Base-by-base conservation (phyloP, 2,888 invertebrate genomes). In the Quadroppia sp. region DNA sequence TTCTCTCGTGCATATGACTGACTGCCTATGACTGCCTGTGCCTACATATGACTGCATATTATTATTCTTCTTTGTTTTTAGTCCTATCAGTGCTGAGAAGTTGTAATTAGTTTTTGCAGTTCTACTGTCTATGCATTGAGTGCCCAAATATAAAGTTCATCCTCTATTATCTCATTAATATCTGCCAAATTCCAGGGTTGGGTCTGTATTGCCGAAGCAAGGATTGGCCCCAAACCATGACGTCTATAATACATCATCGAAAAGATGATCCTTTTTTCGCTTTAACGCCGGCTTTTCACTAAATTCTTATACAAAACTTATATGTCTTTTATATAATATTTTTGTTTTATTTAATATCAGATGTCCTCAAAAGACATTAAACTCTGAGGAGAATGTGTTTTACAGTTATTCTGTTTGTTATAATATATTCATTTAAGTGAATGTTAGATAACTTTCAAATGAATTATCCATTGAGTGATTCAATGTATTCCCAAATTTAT, bases 131-230 rank as follows among this genome's bases (percentile, higher is more conserved):
- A 15, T 56, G 25, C 56, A 56, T 56, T 56, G 9, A 23, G 7
- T 56, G 56, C 56, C 56, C 56, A 56, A 56, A 56, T 56, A 56
- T 56, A 56, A 61, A 28, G 61, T 32, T 61, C 32, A 61, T 61
- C 56, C 25, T 56, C 28, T 56, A 56, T 56, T 56, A 56, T 61
- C 61, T 61, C 61, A 61, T 61, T 61, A 61, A 61, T 61, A 61
- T 61, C 61, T 61, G 61, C 61, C 61, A 61, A 61, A 61, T 61
- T 61, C 61, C 32, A 61, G 61, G 61, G 61, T 61, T 61, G 61
- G 61, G 61, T 61, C 32, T 61, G 61, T 61, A 32, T 32, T 2
- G n/a, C 30, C 15, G 3, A 32, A 32, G 32, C 61, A 61, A 61
- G 61, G 61, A 61, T 61, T 61, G 61, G 61, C 61, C 61, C 61